These are phyloP conservation scores for Cephus pulcher DNA, from an alignment of 2,888 invertebrate species.

Conservation along the genomic window DNA sequence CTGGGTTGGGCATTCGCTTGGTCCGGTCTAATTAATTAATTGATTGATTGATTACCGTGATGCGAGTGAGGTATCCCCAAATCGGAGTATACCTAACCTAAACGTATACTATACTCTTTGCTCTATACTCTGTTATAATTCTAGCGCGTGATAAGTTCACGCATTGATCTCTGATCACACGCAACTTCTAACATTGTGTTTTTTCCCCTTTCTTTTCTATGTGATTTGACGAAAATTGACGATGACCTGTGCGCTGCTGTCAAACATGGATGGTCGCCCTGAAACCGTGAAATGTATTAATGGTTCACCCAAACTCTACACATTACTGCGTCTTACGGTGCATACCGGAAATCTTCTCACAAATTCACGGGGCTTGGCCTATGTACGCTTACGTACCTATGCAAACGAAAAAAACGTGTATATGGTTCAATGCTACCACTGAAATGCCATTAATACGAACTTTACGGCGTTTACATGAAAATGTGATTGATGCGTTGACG, in stretches of 20 bases:
- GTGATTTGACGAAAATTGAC: slow-evolving; percentile 67
- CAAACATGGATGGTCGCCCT: slow-evolving; percentile 65
- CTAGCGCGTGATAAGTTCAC: slow-evolving; percentile 36
- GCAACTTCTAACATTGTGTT: slow-evolving; percentile 63
- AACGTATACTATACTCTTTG: slow-evolving; percentile 6
- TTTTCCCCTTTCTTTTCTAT: slow-evolving; percentile 68
- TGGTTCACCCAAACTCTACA: slow-evolving; percentile 40
- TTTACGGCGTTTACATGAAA: too few species aligned
- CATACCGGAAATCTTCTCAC: too few species aligned
- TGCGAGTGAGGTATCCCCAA: slow-evolving; percentile 1
- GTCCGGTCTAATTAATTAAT: slow-evolving; percentile 36
- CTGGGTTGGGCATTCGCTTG: slow-evolving; percentile 62
- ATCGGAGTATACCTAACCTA: neutral
- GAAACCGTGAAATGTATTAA: slow-evolving; percentile 56
- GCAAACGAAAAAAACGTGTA: neutral
- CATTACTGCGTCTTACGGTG: slow-evolving; percentile 25
- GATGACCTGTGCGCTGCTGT: slow-evolving; percentile 66
- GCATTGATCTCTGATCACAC: slow-evolving; percentile 21
- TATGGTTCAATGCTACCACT: too few species aligned
- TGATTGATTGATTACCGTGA: neutral
- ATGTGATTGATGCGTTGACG: too few species aligned
- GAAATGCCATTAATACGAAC: too few species aligned
- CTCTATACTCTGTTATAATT: slow-evolving; percentile 13
- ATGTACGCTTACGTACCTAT: neutral
- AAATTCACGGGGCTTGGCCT: neutral